Evolutionary conservation across 2,113 vertebrate genomes (phyloP).

Genomic region (Alethe castanea): DNA sequence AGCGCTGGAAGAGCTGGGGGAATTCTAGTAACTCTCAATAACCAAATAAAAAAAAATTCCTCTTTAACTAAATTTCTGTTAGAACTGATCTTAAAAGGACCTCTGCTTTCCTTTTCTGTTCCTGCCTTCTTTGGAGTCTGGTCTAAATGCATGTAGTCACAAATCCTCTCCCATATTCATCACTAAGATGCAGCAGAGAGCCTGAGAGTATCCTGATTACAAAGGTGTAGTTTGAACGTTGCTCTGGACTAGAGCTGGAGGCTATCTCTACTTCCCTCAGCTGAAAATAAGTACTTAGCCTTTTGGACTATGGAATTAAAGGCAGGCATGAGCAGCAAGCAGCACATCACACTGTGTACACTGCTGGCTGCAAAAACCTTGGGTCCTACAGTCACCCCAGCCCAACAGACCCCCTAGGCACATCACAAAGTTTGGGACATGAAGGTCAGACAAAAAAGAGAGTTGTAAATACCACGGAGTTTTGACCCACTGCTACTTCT

Average conservation of each 20-base stretch:
- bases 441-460: background rate
- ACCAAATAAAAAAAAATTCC: background rate
- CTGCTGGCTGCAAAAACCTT: background rate
- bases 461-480: background rate
- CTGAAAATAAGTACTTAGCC: background rate
- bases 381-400: background rate
- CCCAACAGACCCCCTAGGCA: background rate
- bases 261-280: background rate
- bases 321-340: background rate
- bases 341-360: background rate
- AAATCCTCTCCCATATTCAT: background rate
- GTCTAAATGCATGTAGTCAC: background rate
- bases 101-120: background rate
- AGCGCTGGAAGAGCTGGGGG: background rate
- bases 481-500: background rate
- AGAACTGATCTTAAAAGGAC: background rate
- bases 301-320: conserved; percentile 41
- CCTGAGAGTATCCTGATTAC: background rate
- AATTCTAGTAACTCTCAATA: background rate
- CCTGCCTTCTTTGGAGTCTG: background rate
- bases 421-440: background rate
- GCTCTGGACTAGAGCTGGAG: conserved; percentile 11
- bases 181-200: background rate
- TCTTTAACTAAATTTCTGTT: background rate
- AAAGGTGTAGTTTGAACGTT: background rate